A percentile compares a stretch with the other conserved stretches of the same genome.
phyloP scores from a whole-genome alignment of 2,888 invertebrate species.

The Eilema griseolum region DNA sequence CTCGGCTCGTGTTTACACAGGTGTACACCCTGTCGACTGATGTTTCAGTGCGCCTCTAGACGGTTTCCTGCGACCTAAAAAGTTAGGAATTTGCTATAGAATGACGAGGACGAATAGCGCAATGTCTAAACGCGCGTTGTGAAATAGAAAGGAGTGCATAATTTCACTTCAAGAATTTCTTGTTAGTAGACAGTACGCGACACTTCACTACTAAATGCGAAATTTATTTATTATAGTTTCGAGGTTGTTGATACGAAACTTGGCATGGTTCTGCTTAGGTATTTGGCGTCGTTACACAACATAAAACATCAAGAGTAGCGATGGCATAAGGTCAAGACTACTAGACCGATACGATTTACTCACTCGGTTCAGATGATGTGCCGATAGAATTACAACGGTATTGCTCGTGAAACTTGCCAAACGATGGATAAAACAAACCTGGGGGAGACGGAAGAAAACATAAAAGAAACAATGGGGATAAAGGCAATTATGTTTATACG shows the following conservation, averaged over 20 bases:
- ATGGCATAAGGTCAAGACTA: conserved; percentile 82
- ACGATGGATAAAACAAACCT: conserved; percentile 64
- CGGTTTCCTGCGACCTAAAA: conserved; percentile 53
- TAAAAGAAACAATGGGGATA: conserved; percentile 76
- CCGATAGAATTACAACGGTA: conserved; percentile 38
- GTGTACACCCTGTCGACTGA: conserved; percentile 46
- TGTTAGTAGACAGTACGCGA: conserved; percentile 56
- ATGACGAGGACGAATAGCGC: conserved; percentile 35
- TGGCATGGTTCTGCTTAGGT: conserved; percentile 73
- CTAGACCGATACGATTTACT: conserved; percentile 69
- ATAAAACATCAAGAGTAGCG: conserved; percentile 70
- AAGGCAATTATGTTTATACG: conserved; percentile 76
- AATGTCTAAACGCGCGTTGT: conserved; percentile 26
- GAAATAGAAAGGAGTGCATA: conserved; percentile 48
- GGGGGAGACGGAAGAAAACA: conserved; percentile 70
- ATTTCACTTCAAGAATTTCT: conserved; percentile 57
- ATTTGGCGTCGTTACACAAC: conserved; percentile 85
- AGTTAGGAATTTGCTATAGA: conserved; percentile 33
- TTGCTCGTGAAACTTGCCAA: conserved; percentile 45
- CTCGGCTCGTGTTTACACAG: conserved; percentile 59
- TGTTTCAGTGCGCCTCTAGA: conserved; percentile 31
- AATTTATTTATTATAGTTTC: conserved; percentile 56
- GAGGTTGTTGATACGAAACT: conserved; percentile 65
- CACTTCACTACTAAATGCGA: conserved; percentile 36
- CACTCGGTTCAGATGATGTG: conserved; percentile 49